phyloP scores from a whole-genome alignment of 2,888 invertebrate genomes.

The Gnatocerus cornutus region DNA sequence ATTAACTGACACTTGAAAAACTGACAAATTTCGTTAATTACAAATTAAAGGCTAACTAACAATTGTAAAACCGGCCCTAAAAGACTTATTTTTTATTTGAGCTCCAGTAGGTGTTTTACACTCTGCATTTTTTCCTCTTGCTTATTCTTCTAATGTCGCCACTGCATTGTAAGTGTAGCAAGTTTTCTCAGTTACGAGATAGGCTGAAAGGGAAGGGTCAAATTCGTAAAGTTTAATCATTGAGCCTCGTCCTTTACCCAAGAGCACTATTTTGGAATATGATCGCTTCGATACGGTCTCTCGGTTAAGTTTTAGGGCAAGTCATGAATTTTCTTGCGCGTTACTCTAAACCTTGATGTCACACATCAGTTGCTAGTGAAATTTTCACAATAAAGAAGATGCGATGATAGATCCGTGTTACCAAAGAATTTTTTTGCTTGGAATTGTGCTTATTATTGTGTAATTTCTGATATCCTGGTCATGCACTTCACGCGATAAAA shows the following conservation, averaged over 20 bases:
- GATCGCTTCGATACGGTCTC: constrained; percentile 14
- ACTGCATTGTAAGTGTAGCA: neutral
- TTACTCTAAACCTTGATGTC: neutral
- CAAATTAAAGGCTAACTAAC: no score
- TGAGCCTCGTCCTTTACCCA: constrained; percentile 16
- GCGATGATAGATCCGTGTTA: neutral
- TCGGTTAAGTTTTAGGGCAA: constrained; percentile 13
- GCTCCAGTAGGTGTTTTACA: no score
- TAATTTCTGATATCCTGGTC: constrained; percentile 1
- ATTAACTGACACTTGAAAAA: no score
- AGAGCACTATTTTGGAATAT: constrained; percentile 23
- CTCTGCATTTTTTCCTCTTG: no score
- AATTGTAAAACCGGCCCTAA: no score
- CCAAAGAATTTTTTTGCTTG: neutral
- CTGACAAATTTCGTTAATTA: no score
- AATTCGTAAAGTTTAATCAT: constrained; percentile 23
- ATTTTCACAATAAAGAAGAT: neutral
- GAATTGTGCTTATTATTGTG: neutral
- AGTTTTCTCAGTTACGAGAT: neutral
- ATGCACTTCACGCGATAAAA: constrained; percentile 5
- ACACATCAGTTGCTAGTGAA: neutral
- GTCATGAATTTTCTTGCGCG: neutral
- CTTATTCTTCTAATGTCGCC: no score
- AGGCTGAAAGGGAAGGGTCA: constrained; percentile 9
- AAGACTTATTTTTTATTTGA: no score